Conservation (phyloP, 2,113 vertebrate genomes). For the Grammomys surdaster region DNA sequence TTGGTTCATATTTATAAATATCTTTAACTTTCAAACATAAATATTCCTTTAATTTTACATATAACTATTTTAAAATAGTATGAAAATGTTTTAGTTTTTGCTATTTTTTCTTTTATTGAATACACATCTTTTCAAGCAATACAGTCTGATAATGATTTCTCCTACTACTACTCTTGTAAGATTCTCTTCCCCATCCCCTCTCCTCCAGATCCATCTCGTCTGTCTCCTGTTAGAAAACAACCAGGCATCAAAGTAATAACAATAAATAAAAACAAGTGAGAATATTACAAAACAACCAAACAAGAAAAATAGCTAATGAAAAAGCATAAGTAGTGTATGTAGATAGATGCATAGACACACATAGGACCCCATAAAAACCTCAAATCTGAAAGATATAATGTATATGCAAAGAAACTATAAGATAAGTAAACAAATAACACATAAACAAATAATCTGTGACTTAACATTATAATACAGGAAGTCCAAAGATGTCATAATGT, state of each 20-base stretch:
- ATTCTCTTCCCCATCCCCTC: not conserved
- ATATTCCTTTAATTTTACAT: conserved; percentile 8
- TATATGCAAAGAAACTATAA: not conserved
- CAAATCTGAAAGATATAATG: not conserved
- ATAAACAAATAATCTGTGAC: not conserved
- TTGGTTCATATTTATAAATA: not conserved
- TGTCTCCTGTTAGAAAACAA: not conserved
- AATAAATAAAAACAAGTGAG: not conserved
- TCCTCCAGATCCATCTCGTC: not conserved
- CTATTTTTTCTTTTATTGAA: not conserved
- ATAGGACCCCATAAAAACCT: not conserved
- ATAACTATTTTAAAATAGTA: not conserved
- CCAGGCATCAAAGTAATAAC: not conserved
- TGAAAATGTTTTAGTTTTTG: not conserved
- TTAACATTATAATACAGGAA: not conserved
- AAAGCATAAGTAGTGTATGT: not conserved
- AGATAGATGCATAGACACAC: not conserved
- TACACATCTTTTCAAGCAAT: not conserved
- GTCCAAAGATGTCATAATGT: not conserved
- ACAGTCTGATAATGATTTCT: not conserved
- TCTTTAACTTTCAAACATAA: conserved; percentile 21
- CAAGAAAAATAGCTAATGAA: not conserved
- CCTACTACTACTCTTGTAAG: too few relatives aligned
- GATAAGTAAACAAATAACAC: not conserved
- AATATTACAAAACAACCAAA: not conserved